These are phyloP conservation scores for Ariopsis seemanni DNA, from an alignment of 2,113 vertebrate genomes.

Conservation along the genomic window DNA sequence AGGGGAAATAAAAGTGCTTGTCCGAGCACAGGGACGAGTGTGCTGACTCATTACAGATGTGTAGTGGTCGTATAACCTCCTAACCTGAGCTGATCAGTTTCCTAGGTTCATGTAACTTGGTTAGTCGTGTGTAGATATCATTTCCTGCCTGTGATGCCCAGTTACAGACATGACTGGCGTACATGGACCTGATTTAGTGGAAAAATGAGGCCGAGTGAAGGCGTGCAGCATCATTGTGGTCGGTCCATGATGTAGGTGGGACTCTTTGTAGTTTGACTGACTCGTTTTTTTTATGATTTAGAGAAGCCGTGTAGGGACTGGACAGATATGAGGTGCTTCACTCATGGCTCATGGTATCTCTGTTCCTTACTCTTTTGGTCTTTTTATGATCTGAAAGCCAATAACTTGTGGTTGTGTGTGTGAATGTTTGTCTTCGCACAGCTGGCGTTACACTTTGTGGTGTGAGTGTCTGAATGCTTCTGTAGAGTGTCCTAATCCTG, in stretches of 20 bases:
- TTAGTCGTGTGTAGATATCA: slow-evolving; percentile 12
- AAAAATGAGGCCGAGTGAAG: slow-evolving; percentile 36
- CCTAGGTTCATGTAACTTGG: neutral
- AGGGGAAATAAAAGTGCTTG: slow-evolving; percentile 3
- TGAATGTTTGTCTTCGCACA: slow-evolving; percentile 48
- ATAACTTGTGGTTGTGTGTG: slow-evolving; percentile 4
- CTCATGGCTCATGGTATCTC: slow-evolving; percentile 22
- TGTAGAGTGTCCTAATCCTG: slow-evolving; percentile 30
- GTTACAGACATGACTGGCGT: neutral
- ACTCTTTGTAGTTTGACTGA: slow-evolving; percentile 39
- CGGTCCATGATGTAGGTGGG: slow-evolving; percentile 29
- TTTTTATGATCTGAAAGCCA: slow-evolving; percentile 25
- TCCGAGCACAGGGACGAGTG: neutral
- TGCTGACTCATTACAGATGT: slow-evolving; percentile 52
- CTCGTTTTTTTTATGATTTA: slow-evolving; percentile 1
- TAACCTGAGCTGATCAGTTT: neutral
- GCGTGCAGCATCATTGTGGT: slow-evolving; percentile 44
- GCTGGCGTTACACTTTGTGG: slow-evolving; percentile 51
- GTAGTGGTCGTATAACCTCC: slow-evolving; percentile 9
- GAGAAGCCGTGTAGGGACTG: neutral
- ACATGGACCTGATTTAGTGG: slow-evolving; percentile 28
- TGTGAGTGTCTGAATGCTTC: slow-evolving; percentile 42
- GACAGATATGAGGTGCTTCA: slow-evolving; percentile 1
- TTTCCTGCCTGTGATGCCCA: slow-evolving; percentile 1
- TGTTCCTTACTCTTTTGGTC: neutral